These are phyloP conservation scores for Squalus acanthias DNA, from an alignment of 2,797 vertebrate species.

Conservation along the genomic window DNA sequence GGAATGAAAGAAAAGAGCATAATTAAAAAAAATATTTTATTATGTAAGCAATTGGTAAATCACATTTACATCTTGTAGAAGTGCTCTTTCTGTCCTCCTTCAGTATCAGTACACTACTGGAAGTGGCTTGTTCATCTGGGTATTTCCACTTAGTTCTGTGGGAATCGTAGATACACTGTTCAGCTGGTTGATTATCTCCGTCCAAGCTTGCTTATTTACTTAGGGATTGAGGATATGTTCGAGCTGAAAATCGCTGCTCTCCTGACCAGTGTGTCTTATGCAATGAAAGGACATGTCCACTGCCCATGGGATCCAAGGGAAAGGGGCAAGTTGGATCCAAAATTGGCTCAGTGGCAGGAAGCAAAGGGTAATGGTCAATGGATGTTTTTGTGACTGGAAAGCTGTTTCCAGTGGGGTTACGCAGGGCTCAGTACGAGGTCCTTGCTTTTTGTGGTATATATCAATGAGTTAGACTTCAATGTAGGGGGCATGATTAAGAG, in stretches of 20 bases:
- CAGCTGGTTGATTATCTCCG: background rate
- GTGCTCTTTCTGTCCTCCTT: background rate
- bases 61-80: background rate
- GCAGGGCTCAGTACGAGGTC: no score
- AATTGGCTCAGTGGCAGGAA: no score
- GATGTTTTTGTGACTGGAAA: no score
- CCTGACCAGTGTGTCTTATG: background rate
- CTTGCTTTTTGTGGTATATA: no score
- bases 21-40: conserved; percentile 17
- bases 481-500: no score
- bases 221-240: background rate
- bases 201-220: background rate
- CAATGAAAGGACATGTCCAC: background rate
- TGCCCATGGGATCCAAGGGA: background rate
- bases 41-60: background rate
- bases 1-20: background rate
- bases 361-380: no score
- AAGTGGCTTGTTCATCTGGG: background rate
- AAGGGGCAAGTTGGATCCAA: no score
- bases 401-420: no score
- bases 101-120: background rate
- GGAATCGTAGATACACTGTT: background rate
- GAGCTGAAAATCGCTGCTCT: background rate
- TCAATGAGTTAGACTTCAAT: no score
- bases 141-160: background rate